Evolutionary conservation across 2,888 invertebrate species (phyloP).

Genomic region (Rhagophthalmus giganteus): DNA sequence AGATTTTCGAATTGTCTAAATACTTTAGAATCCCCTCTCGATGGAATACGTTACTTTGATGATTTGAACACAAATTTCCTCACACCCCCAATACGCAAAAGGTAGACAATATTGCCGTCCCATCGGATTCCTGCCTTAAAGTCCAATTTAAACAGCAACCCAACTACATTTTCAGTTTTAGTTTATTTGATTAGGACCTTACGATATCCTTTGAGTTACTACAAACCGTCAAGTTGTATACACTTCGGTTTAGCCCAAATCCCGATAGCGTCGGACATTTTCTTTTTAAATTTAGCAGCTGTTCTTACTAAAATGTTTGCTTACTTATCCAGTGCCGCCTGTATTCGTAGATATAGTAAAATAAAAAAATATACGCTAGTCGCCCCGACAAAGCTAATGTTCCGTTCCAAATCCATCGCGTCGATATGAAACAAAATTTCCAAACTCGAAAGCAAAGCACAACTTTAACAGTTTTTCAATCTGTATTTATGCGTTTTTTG

Average conservation of each 20-base stretch:
- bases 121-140: no score
- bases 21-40: no score
- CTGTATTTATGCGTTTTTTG: slow-evolving; percentile 38
- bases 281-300: slow-evolving; percentile 21
- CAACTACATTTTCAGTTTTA: slow-evolving; percentile 9
- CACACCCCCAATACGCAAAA: no score
- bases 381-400: slow-evolving; percentile 8
- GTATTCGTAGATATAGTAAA: slow-evolving; percentile 2
- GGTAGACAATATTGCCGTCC: no score
- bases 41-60: no score
- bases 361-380: neutral
- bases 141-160: no score
- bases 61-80: no score
- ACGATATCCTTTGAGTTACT: slow-evolving; percentile 27
- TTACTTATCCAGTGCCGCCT: slow-evolving; percentile 3
- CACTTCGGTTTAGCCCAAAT: slow-evolving; percentile 28
- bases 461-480: slow-evolving; percentile 37
- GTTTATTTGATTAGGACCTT: slow-evolving; percentile 35
- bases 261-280: slow-evolving; percentile 9
- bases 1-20: no score
- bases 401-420: slow-evolving; percentile 9
- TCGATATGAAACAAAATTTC: slow-evolving; percentile 13
- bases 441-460: slow-evolving; percentile 23
- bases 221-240: slow-evolving; percentile 32
- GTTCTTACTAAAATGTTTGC: slow-evolving; percentile 13